Percentiles rank a stretch among this genome's conserved stretches.
Evolutionary conservation across 2,113 vertebrate genomes (phyloP).

Genomic region (Sturnira hondurensis): DNA sequence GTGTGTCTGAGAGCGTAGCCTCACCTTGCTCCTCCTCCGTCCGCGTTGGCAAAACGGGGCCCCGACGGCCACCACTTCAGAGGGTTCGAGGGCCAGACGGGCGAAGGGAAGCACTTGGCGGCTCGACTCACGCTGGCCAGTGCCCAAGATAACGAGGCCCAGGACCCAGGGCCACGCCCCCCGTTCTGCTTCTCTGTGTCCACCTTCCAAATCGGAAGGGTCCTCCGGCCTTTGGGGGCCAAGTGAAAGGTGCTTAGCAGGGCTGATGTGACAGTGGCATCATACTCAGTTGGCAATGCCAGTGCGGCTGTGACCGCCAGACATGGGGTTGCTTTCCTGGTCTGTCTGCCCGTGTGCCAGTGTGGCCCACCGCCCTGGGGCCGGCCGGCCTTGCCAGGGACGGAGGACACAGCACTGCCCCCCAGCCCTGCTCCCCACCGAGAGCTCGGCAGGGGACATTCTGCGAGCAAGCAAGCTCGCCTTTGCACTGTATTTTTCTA

Average conservation of each 20-base stretch:
- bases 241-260: fast-evolving
- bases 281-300: fast-evolving
- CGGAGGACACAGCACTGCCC: background rate
- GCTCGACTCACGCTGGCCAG: fast-evolving
- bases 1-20: fast-evolving
- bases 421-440: too few species aligned
- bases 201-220: too few species aligned
- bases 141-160: background rate
- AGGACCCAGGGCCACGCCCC: fast-evolving
- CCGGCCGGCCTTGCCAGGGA: too few species aligned
- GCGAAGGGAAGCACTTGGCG: fast-evolving
- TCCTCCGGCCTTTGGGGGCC: background rate
- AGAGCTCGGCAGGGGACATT: fast-evolving
- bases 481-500: fast-evolving
- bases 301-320: fast-evolving
- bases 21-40: background rate
- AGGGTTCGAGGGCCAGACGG: fast-evolving
- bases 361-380: background rate
- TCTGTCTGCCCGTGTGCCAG: fast-evolving
- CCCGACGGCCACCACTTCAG: fast-evolving
- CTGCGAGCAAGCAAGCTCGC: fast-evolving
- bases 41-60: fast-evolving
- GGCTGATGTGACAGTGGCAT: fast-evolving
- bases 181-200: background rate
- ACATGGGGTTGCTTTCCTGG: fast-evolving